These are phyloP conservation scores for Apeltes quadracus DNA, from an alignment of 2,113 vertebrate genomes.

Conservation along the genomic window DNA sequence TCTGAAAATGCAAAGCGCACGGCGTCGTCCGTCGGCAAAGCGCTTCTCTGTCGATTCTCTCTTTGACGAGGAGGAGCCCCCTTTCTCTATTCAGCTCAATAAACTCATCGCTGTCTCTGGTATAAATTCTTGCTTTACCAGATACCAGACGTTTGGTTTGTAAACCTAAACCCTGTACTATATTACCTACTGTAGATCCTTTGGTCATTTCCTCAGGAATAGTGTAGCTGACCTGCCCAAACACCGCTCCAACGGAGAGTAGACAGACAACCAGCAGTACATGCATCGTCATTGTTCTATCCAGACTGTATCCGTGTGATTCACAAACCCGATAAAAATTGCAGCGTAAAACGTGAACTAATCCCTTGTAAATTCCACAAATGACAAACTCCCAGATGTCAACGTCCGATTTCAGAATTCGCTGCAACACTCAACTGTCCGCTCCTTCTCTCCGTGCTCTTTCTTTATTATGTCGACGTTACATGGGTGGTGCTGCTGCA, in stretches of 20 bases:
- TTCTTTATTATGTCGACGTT: conserved; percentile 1
- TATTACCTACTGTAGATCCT: conserved; percentile 40
- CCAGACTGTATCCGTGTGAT: background rate
- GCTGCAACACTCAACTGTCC: background rate
- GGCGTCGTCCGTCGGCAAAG: conserved; percentile 72
- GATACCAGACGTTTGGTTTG: conserved; percentile 61
- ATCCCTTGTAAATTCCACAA: too few species aligned
- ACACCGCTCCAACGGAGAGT: background rate
- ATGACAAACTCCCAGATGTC: background rate
- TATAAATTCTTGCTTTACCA: conserved; percentile 72
- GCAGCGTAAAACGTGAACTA: too few species aligned
- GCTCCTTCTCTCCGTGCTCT: background rate
- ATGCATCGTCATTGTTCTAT: conserved; percentile 23
- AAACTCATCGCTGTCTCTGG: conserved; percentile 53
- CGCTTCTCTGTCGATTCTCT: conserved; percentile 83
- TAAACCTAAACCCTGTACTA: conserved; percentile 78
- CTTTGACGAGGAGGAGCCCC: conserved; percentile 65
- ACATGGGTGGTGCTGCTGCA: conserved; percentile 7
- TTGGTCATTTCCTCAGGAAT: conserved; percentile 48
- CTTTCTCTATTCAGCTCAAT: conserved; percentile 48
- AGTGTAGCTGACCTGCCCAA: conserved; percentile 38
- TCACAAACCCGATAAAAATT: too few species aligned
- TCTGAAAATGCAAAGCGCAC: conserved; percentile 72
- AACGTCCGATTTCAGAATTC: background rate
- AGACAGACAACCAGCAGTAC: background rate